Percentiles rank a stretch among this genome's conserved stretches.
phyloP scores from a whole-genome alignment of 1,140 invertebrate species.

The Plectrocnemia conspersa region DNA sequence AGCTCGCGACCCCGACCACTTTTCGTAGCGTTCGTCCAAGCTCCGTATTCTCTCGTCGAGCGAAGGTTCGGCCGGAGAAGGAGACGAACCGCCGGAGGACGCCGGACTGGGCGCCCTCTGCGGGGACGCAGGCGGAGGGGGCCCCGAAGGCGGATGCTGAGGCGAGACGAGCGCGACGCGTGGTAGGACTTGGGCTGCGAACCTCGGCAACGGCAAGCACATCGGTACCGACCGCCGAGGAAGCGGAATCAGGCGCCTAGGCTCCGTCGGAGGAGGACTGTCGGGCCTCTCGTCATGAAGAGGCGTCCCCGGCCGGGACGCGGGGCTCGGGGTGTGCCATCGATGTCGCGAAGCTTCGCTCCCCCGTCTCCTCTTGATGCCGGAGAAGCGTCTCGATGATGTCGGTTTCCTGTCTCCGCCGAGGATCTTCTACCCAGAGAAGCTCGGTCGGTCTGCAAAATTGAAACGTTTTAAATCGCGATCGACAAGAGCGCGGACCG shows the following conservation, averaged over 20 bases:
- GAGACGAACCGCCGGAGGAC: slow-evolving; percentile 52
- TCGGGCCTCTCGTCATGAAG: slow-evolving; percentile 78
- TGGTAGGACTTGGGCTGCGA: slow-evolving; percentile 68
- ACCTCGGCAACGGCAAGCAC: slow-evolving; percentile 76
- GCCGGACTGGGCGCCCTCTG: slow-evolving; percentile 57
- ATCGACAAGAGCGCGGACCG: too few species aligned
- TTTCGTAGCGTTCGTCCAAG: slow-evolving; percentile 90
- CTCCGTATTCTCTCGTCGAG: slow-evolving; percentile 81
- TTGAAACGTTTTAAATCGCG: slow-evolving; percentile 4
- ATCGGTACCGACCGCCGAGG: slow-evolving; percentile 60
- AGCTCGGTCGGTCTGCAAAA: slow-evolving; percentile 41
- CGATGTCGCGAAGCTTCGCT: slow-evolving; percentile 33
- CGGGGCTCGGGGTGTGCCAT: slow-evolving; percentile 42
- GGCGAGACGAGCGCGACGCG: slow-evolving; percentile 40
- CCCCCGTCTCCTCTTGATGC: slow-evolving; percentile 34
- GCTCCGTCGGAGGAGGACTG: slow-evolving; percentile 65
- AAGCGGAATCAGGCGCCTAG: slow-evolving; percentile 53
- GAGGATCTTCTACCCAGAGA: slow-evolving; percentile 39
- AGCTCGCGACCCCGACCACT: slow-evolving; percentile 70
- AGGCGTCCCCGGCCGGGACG: slow-evolving; percentile 74
- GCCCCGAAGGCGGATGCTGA: slow-evolving; percentile 39
- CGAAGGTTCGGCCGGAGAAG: slow-evolving; percentile 57
- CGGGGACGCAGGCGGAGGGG: slow-evolving; percentile 46
- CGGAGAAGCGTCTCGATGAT: slow-evolving; percentile 41
- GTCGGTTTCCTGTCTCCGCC: slow-evolving; percentile 31